Evolutionary conservation across 1,140 invertebrate species (phyloP).

Genomic region (Penaeus vannamei): DNA sequence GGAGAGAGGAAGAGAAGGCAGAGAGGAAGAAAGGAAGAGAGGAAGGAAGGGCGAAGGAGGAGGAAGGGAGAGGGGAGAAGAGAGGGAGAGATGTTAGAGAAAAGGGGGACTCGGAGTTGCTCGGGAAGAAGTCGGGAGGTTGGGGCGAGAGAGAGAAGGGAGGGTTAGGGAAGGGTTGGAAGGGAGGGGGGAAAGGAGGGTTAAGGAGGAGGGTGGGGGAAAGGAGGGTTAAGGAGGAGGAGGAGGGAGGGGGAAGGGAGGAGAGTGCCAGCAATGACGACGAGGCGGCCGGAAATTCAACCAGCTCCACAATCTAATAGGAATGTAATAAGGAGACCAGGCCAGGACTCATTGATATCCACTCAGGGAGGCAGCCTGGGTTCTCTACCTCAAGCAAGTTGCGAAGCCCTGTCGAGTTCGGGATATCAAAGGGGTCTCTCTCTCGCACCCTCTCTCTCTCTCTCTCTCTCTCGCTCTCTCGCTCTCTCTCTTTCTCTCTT

Average conservation of each 20-base stretch:
- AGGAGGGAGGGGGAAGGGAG: neutral
- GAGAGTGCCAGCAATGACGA: too few species aligned
- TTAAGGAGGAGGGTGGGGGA: neutral
- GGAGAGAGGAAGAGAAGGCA: neutral
- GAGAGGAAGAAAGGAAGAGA: too few species aligned
- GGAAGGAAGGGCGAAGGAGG: neutral
- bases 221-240: neutral
- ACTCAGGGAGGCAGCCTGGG: too few species aligned
- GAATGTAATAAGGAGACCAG: too few species aligned
- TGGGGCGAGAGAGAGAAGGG: neutral
- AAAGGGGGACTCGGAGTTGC: neutral
- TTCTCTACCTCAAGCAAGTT: too few species aligned
- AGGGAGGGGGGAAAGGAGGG: neutral
- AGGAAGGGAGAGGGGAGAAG: neutral
- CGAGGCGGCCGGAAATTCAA: too few species aligned
- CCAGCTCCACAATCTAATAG: too few species aligned
- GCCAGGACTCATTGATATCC: too few species aligned
- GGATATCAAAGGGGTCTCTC: too few species aligned
- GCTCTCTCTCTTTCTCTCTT: neutral
- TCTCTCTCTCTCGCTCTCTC: slow-evolving; percentile 1
- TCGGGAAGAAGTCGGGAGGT: neutral
- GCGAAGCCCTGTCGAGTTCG: too few species aligned
- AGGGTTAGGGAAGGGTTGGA: neutral
- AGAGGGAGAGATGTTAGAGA: neutral
- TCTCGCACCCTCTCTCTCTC: neutral